Base-by-base conservation (phyloP, 2,888 invertebrate genomes). In the Eueremaeus valkanovi region DNA sequence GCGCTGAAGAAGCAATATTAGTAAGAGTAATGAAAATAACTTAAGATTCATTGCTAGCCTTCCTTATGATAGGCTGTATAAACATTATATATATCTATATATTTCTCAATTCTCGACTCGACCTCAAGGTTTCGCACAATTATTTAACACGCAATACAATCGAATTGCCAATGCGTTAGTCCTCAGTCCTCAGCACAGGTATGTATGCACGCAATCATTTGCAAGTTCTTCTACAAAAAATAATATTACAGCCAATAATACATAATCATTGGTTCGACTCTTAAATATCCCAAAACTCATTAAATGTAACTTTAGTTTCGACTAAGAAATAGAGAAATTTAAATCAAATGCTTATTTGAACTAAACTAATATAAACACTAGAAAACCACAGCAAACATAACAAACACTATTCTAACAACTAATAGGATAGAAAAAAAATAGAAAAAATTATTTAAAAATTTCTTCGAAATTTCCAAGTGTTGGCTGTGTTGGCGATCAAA, bases 51-150 rank as follows among this genome's bases (percentile, higher is more conserved):
- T 66, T n/a, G 66, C 2, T 66, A 66, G 66, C 21, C 36, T 63
- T 63, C 61, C 31, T 36, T 66, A 21, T 66, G 36, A 66, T 36
- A 66, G 66, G 66, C 31, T 66, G 66, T 66, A 21, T 66, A 66
- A 16, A 36, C 21, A 66, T 8, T 36, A 8, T 66, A 36, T 66
- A 66, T 66, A 8, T 66, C 11, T 66, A 66, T 66, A 66, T 66
- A 66, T 66, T 36, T 36, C 66, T 66, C 61, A 66, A 36, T 66
- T 66, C 31, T 29, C 11, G 66, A 61, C 61, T 45, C n/a, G 40
- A 40, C 51, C n/a, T 27, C 66, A 66, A 66, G 66, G 66, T 66
- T 66, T 66, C 66, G 66, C 66, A 66, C 66, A 66, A 66, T 66
- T 66, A 66, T 36, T 58, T 66, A 66, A 66, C 66, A 66, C 66